Evolutionary conservation across 2,113 vertebrate genomes (phyloP), one percentile per base, ranked within the genome.

Genomic region (Phrynosoma blainvillii): DNA sequence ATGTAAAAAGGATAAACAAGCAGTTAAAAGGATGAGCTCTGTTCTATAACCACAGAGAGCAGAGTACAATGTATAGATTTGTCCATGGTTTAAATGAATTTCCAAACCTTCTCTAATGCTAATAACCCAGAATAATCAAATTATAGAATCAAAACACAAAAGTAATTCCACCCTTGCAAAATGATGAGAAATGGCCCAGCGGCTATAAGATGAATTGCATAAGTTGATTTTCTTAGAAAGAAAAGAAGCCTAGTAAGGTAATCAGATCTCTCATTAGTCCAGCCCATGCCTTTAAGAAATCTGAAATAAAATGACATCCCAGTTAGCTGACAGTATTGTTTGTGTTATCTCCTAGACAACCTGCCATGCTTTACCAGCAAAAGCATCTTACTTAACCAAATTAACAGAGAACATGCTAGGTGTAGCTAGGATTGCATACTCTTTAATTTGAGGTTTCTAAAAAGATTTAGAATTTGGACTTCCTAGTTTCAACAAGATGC

Each of bases 121-220:
- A 89, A 90, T 85, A 89, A 93, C 42, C 23, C 13, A 82, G 42
- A 89, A 86, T 62, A 93, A 92, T 87, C 32, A 89, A 90, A 92
- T 40, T 70, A 16, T 47, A 20, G 79, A 89, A 89, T 90, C 80
- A 54, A 89, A 66, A 81, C 92, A 89, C 16, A 92, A 90, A 88
- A 84, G 6, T 70, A 90, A 84, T 92, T 89, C 62, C 87, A 88
- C n/a, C 84, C 21, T 89, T 84, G 87, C 4, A 56, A 23, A 89
- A 66, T 20, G 84, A 79, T 18, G 78, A 40, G 25, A 91, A 94
- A 87, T 52, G 21, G 79, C 32, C 70, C 85, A 84, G 59, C 52
- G 66, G 42, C 79, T 89, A 10, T 30, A 10, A 91, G 80, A 92
- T 10, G 85, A 93, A 42, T 40, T 21, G 32, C n/a, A 11, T 47